A percentile compares a stretch with the other conserved stretches of the same genome.
Conservation (phyloP, 2,113 vertebrate genomes). For the Oryctolagus cuniculus region DNA sequence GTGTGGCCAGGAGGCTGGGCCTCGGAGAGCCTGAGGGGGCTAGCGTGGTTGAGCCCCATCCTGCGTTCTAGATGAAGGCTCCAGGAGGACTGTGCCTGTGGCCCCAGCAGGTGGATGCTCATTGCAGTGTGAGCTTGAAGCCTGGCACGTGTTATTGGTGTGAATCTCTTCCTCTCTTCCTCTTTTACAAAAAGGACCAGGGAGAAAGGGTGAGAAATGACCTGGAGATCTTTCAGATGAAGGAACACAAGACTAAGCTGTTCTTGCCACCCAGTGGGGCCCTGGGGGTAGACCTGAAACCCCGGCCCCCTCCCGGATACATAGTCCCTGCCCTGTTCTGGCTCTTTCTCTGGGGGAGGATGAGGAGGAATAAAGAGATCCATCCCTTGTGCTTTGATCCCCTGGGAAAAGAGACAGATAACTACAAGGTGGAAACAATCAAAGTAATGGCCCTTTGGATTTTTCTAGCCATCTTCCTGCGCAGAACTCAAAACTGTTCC, state of each 20-base stretch:
- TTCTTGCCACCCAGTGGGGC: background rate
- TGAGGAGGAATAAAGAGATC: background rate
- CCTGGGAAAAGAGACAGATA: slow-evolving; percentile 31
- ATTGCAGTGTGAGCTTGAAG: background rate
- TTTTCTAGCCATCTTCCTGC: slow-evolving; percentile 3
- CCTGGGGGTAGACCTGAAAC: background rate
- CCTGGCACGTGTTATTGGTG: slow-evolving; percentile 30
- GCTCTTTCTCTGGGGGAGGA: background rate
- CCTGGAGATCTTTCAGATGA: slow-evolving; percentile 17
- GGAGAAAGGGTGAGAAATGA: background rate
- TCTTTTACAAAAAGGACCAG: slow-evolving; percentile 10
- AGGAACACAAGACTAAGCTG: background rate
- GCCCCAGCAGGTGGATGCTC: background rate
- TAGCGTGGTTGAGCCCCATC: background rate
- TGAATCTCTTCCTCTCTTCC: background rate
- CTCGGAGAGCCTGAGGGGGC: background rate
- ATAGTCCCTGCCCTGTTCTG: slow-evolving; percentile 1
- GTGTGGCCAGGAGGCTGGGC: background rate
- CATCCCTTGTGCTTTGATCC: background rate
- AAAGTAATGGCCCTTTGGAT: background rate
- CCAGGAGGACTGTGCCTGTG: background rate
- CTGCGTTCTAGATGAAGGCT: background rate
- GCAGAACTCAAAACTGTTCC: slow-evolving; percentile 30
- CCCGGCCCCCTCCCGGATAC: slow-evolving; percentile 14
- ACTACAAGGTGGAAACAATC: slow-evolving; percentile 40